These are phyloP conservation scores for Piprites chloris DNA, from an alignment of 2,113 vertebrate genomes.

Conservation along the genomic window DNA sequence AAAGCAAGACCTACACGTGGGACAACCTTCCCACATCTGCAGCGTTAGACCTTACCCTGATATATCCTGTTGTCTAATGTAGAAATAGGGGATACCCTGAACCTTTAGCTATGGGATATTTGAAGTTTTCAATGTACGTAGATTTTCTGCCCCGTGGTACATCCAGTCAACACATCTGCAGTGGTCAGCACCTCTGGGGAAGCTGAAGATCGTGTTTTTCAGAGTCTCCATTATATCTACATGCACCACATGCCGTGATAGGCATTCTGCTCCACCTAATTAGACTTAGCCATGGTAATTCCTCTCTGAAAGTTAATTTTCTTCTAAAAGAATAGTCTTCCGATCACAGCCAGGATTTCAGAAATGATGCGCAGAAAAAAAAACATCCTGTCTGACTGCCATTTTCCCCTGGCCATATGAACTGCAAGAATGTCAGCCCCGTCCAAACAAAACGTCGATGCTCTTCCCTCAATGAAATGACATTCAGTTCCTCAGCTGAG, in stretches of 20 bases:
- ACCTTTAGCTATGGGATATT: not conserved
- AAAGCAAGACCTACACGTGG: not conserved
- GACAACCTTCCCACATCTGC: not conserved
- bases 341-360: not conserved
- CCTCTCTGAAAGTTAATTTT: not conserved
- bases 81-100: not conserved
- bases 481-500: not conserved
- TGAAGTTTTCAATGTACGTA: not conserved
- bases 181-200: not conserved
- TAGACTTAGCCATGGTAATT: not conserved
- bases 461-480: conserved; percentile 1
- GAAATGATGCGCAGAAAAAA: not conserved
- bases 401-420: not conserved
- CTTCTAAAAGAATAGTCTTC: not conserved
- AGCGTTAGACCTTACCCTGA: not conserved
- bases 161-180: not conserved
- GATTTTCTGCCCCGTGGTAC: not conserved
- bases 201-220: not conserved
- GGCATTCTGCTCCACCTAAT: not conserved
- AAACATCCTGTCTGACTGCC: not conserved
- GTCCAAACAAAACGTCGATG: not conserved
- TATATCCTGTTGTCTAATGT: not conserved
- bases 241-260: not conserved
- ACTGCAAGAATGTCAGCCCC: not conserved
- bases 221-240: not conserved